Evolutionary conservation across 2,888 invertebrate species (phyloP), one percentile per base, ranked within the genome.

Genomic region (Himalopsyche kuldschensis): DNA sequence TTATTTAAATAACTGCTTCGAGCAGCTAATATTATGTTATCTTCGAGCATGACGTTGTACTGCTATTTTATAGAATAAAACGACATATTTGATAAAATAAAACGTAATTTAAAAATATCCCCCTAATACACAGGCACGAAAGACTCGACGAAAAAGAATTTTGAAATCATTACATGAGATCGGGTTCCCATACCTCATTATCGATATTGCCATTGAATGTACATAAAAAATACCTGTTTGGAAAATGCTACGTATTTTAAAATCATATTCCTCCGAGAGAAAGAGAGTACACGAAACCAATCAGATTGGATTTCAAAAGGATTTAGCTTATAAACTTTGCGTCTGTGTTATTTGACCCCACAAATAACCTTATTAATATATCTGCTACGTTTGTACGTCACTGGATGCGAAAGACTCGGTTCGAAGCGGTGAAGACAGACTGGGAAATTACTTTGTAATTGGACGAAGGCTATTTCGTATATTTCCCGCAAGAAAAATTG

Each of bases 381-480:
- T 41, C 27, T 41, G 75, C 24, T 75, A 24, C 24, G 41, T 76
- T 76, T 76, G 20, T 76, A 35, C 76, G 69, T 80, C 30, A 80
- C 15, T 77, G 48, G 46, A 48, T n/a, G 31, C 31, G 48, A 27
- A 80, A 41, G 41, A 76, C 30, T 27, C 78, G 46, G 46, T 24
- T 75, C 55, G 63, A 35, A 31, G 17, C 75, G n/a, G 75, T 32
- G 46, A 55, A 80, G 84, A 80, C 82, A 77, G 75, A 75, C 47
- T 82, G 82, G 84, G 83, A 85, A 84, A 85, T 85, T 85, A 85
- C 84, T 84, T 82, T 84, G 85, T 85, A 85, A 85, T 85, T 85
- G 85, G 82, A 48, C 78, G 30, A 17, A 76, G 82, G 82, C 85
- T 80, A 85, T 85, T 84, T 85, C 80, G 78, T 85, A 27, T 82